Conservation (phyloP, 2,888 invertebrate species). For the Argyra leucocephala region DNA sequence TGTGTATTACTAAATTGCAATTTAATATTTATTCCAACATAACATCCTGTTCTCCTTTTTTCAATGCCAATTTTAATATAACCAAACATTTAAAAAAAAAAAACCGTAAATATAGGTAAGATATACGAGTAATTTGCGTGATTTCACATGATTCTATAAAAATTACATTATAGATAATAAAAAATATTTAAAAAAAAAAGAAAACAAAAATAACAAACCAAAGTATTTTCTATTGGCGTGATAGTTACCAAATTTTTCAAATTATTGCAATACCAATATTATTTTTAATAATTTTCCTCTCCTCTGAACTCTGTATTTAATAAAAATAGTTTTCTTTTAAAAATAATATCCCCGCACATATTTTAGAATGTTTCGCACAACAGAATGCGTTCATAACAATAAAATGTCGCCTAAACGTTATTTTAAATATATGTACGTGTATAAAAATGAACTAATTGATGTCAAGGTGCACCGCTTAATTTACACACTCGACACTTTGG, state of each 20-base stretch:
- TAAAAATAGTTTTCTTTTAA: neutral
- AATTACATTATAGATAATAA: neutral
- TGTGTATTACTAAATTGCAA: too few relatives aligned
- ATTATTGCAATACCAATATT: neutral
- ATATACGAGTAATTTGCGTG: neutral
- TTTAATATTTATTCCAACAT: neutral
- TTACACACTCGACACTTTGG: constrained; percentile 28
- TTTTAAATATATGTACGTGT: constrained; percentile 9
- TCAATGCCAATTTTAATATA: neutral
- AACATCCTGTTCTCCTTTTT: constrained; percentile 6
- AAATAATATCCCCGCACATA: neutral
- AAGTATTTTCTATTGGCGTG: too few relatives aligned
- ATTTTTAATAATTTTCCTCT: neutral
- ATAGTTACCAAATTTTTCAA: neutral
- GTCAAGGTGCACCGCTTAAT: constrained; percentile 39
- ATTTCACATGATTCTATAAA: neutral
- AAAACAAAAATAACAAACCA: too few relatives aligned
- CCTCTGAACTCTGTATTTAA: neutral
- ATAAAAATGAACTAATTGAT: constrained; percentile 30
- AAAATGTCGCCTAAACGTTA: constrained; percentile 6
- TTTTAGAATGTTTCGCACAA: neutral
- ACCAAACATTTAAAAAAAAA: neutral
- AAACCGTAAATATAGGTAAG: too few relatives aligned
- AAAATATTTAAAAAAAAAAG: neutral
- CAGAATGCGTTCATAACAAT: neutral